Percentiles rank a stretch among this genome's conserved stretches.
These are phyloP conservation scores for Rynchops niger DNA, from an alignment of 2,113 vertebrate genomes.

Conservation along the genomic window DNA sequence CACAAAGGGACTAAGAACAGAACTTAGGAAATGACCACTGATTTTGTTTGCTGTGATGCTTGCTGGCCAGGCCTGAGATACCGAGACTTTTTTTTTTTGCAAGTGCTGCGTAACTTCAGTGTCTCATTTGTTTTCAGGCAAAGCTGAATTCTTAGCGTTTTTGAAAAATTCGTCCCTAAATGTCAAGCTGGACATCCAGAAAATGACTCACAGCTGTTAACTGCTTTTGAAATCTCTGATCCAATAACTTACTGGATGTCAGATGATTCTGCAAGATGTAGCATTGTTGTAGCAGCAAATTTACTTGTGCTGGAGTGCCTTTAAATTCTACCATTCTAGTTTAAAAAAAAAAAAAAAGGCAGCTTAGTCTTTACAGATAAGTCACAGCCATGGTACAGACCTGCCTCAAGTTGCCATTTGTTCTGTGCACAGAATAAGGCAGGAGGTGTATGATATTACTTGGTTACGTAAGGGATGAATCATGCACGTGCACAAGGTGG, in stretches of 20 bases:
- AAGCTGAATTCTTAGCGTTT: background rate
- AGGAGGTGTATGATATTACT: background rate
- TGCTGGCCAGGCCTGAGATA: background rate
- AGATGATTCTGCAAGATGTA: background rate
- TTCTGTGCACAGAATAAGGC: background rate
- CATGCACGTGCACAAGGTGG: background rate
- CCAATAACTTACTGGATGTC: background rate
- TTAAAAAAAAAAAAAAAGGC: background rate
- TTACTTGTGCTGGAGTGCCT: background rate
- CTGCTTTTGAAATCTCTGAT: background rate
- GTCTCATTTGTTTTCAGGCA: background rate
- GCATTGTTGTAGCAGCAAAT: background rate
- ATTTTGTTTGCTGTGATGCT: conserved; percentile 43
- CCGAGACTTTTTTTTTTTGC: background rate
- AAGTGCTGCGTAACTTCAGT: background rate
- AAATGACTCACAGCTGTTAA: background rate
- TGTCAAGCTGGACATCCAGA: background rate
- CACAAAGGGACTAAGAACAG: conserved; percentile 34
- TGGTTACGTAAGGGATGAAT: background rate
- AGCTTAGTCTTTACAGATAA: background rate
- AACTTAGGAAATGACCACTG: conserved; percentile 45
- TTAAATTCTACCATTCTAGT: background rate
- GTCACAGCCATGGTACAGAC: background rate
- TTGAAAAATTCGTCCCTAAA: background rate
- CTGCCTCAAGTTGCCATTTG: conserved; percentile 10